Percentiles rank a stretch among this genome's conserved stretches.
These are phyloP conservation scores for Tragulus kanchil DNA, from an alignment of 2,113 vertebrate species.

Conservation along the genomic window DNA sequence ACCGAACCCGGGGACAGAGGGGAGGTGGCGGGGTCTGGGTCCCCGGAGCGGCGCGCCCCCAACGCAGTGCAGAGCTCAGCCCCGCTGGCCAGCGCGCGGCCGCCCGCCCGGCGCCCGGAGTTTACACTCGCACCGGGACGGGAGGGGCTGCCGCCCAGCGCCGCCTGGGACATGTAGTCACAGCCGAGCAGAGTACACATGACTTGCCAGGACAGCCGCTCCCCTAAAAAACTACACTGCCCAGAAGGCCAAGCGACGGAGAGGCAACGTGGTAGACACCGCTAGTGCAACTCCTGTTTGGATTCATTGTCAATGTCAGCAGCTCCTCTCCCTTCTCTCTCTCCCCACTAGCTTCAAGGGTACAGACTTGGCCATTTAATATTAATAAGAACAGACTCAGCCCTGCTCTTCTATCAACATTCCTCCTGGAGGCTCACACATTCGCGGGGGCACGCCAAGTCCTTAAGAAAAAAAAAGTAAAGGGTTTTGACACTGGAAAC, in stretches of 20 bases:
- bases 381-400: conserved; percentile 55
- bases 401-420: not conserved
- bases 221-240: conserved; percentile 84
- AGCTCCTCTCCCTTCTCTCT: conserved; percentile 57
- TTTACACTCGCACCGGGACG: conserved; percentile 73
- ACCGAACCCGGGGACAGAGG: not conserved
- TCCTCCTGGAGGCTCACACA: not conserved
- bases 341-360: conserved; percentile 62
- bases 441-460: not conserved
- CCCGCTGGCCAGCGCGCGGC: conserved; percentile 64
- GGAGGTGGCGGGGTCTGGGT: conserved; percentile 59
- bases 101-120: conserved; percentile 63
- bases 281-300: conserved; percentile 73
- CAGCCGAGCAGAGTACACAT: not conserved
- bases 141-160: conserved; percentile 61
- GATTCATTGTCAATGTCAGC: conserved; percentile 83
- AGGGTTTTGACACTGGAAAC: conserved; percentile 48
- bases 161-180: conserved; percentile 84
- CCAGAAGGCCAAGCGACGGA: conserved; percentile 81
- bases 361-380: conserved; percentile 64
- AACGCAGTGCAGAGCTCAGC: conserved; percentile 56
- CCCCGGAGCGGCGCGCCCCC: conserved; percentile 46
- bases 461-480: not conserved
- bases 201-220: not conserved
- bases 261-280: conserved; percentile 71